phyloP scores from a whole-genome alignment of 2,888 invertebrate genomes.

The Drosophila bunnanda region DNA sequence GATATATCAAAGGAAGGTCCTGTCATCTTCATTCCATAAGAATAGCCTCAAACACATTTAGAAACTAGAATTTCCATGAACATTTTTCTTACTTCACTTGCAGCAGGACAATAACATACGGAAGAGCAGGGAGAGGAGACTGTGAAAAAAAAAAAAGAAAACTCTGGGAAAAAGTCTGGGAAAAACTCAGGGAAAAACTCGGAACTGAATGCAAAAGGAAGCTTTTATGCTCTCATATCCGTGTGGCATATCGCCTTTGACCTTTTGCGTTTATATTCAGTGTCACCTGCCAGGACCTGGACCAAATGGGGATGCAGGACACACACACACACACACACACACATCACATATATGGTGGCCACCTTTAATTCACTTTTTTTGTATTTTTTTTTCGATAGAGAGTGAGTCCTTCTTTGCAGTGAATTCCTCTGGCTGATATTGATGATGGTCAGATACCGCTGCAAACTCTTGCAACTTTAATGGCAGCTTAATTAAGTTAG shows the following conservation, averaged over 20 bases:
- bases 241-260: slow-evolving; percentile 12
- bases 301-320: slow-evolving; percentile 3
- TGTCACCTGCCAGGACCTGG: slow-evolving; percentile 1
- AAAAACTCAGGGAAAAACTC: background rate
- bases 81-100: slow-evolving; percentile 13
- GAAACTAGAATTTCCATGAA: background rate
- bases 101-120: background rate
- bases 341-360: background rate
- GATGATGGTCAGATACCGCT: slow-evolving; percentile 25
- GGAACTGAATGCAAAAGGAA: slow-evolving; percentile 7
- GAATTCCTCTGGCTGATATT: background rate
- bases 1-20: slow-evolving; percentile 7
- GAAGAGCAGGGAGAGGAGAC: background rate
- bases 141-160: background rate
- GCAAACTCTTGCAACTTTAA: slow-evolving; percentile 49
- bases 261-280: slow-evolving; percentile 25
- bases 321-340: background rate
- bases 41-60: background rate
- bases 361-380: background rate
- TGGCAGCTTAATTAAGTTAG: slow-evolving; percentile 67
- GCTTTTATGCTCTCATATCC: slow-evolving; percentile 10
- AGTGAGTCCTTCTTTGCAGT: background rate
- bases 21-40: background rate
- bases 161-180: background rate
- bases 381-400: background rate